Conservation (phyloP, 1,140 invertebrate species). For the Lethocerus indicus region DNA sequence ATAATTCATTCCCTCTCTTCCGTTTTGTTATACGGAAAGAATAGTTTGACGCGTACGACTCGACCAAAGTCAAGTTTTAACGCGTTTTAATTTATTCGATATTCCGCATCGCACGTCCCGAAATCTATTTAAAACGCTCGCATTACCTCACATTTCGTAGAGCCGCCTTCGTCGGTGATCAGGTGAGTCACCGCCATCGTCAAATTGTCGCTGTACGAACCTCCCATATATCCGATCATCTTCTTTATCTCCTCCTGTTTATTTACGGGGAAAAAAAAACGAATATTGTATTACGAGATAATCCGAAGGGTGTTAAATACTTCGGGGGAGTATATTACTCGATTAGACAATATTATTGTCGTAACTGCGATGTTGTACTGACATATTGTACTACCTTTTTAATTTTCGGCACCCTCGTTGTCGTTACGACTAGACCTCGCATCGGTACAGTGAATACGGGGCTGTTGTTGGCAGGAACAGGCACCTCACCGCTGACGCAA, state of each 20-base stretch:
- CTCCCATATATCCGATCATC: conserved; percentile 69
- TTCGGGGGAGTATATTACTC: neutral
- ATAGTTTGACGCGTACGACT: no score
- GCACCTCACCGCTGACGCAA: conserved; percentile 46
- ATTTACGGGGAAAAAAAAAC: conserved; percentile 3
- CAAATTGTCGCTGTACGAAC: conserved; percentile 49
- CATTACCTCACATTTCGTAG: conserved; percentile 54
- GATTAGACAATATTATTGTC: neutral
- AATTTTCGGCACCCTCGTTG: conserved; percentile 44
- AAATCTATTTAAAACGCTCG: no score
- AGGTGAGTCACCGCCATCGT: conserved; percentile 63
- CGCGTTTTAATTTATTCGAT: no score
- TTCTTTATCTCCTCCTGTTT: conserved; percentile 42
- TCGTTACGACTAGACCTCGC: conserved; percentile 52
- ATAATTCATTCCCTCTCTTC: no score
- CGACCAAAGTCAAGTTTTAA: no score
- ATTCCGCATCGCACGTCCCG: no score
- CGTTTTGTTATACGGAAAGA: no score
- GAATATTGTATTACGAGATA: neutral
- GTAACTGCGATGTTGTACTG: neutral
- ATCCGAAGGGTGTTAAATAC: neutral
- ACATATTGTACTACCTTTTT: conserved; percentile 34
- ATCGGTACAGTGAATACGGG: conserved; percentile 71
- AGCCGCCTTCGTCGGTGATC: conserved; percentile 46
- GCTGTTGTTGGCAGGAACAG: conserved; percentile 53